These are phyloP conservation scores for Apis dorsata DNA, from an alignment of 1,140 invertebrate genomes.

Conservation along the genomic window DNA sequence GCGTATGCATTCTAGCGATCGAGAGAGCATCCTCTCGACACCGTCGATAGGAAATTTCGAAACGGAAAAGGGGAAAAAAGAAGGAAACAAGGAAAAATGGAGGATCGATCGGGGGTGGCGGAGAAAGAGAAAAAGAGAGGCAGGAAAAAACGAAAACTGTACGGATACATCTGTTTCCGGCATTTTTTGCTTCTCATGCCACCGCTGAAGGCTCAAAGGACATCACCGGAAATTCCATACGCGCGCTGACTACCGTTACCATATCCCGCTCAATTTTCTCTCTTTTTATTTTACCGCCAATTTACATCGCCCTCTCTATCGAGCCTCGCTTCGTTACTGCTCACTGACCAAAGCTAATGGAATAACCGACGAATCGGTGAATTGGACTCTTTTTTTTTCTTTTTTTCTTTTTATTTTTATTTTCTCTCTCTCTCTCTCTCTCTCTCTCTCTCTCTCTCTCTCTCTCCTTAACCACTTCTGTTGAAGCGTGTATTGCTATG, in stretches of 20 bases:
- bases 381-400: conserved; percentile 22
- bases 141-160: conserved; percentile 5
- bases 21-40: neutral
- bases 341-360: conserved; percentile 45
- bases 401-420: neutral
- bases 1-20: conserved; percentile 2
- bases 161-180: conserved; percentile 27
- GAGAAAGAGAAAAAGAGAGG: neutral
- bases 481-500: neutral
- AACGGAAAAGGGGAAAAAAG: neutral
- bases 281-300: conserved; percentile 45
- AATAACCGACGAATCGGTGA: conserved; percentile 42
- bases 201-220: conserved; percentile 37
- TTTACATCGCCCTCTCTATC: conserved; percentile 42
- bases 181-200: conserved; percentile 37
- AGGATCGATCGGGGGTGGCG: neutral
- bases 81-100: neutral
- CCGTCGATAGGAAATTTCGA: neutral
- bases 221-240: conserved; percentile 44
- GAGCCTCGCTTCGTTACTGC: conserved; percentile 43
- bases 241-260: conserved; percentile 7
- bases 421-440: too few species aligned
- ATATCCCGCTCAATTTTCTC: neutral
- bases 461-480: neutral
- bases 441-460: too few species aligned